Conservation (phyloP, 1,140 invertebrate species). For the Neuroterus valhalla region DNA sequence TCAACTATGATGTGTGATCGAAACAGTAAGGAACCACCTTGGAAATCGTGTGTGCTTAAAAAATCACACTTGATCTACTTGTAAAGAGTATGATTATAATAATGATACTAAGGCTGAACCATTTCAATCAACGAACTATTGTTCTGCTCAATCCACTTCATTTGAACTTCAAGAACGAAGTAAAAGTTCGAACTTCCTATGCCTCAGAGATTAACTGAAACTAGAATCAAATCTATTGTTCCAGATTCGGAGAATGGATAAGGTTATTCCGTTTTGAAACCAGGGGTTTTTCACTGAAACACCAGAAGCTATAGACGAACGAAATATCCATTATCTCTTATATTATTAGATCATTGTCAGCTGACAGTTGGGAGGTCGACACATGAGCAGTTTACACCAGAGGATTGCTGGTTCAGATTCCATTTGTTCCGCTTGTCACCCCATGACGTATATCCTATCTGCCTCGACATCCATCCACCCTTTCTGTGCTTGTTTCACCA, state of each 20-base stretch:
- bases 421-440: constrained; percentile 75
- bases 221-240: no score
- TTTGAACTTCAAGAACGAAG: no score
- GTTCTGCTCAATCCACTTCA: no score
- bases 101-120: no score
- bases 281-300: background rate
- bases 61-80: no score
- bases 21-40: no score
- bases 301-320: constrained; percentile 12
- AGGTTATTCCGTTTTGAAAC: background rate
- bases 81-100: no score
- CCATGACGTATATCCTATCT: constrained; percentile 71
- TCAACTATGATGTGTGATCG: no score
- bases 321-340: constrained; percentile 60
- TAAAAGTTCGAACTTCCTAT: no score
- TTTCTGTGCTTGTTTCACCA: constrained; percentile 64
- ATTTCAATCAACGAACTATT: no score
- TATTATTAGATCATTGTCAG: constrained; percentile 67
- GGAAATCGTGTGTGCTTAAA: no score
- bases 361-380: constrained; percentile 63
- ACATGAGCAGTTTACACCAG: constrained; percentile 73
- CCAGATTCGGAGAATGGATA: background rate
- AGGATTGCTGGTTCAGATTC: constrained; percentile 75
- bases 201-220: no score
- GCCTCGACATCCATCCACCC: constrained; percentile 60